phyloP scores from a whole-genome alignment of 2,113 vertebrate species.

The Mirounga angustirostris region DNA sequence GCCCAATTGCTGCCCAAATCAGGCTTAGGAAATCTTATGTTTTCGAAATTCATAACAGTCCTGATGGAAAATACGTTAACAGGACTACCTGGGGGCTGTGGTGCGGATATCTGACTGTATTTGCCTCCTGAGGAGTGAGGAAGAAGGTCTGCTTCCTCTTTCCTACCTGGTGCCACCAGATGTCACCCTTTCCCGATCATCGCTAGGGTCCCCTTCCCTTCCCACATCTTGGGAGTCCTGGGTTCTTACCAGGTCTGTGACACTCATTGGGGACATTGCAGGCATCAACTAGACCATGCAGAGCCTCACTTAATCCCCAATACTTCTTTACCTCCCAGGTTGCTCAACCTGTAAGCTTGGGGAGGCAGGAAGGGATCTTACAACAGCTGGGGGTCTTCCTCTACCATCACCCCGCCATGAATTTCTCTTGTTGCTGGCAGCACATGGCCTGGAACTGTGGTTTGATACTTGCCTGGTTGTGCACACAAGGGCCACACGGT shows the following conservation, averaged over 20 bases:
- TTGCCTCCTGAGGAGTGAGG: not conserved
- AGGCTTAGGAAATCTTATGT: not conserved
- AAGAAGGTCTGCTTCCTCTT: not conserved
- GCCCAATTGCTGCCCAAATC: not conserved
- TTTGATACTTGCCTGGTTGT: not conserved
- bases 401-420: not conserved
- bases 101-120: not conserved
- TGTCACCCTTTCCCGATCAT: not conserved
- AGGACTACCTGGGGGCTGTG: not conserved
- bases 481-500: not conserved
- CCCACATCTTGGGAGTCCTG: not conserved
- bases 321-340: not conserved
- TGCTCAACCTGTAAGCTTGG: not conserved
- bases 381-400: not conserved
- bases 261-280: not conserved
- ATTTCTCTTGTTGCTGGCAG: not conserved
- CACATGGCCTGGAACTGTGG: not conserved
- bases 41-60: not conserved
- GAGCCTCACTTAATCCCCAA: not conserved
- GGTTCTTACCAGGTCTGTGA: not conserved
- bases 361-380: fast-evolving
- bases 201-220: not conserved
- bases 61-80: not conserved
- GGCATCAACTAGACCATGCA: not conserved
- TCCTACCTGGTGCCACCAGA: not conserved